These are phyloP conservation scores for Synanceia verrucosa DNA, from an alignment of 2,797 vertebrate species.

Conservation along the genomic window DNA sequence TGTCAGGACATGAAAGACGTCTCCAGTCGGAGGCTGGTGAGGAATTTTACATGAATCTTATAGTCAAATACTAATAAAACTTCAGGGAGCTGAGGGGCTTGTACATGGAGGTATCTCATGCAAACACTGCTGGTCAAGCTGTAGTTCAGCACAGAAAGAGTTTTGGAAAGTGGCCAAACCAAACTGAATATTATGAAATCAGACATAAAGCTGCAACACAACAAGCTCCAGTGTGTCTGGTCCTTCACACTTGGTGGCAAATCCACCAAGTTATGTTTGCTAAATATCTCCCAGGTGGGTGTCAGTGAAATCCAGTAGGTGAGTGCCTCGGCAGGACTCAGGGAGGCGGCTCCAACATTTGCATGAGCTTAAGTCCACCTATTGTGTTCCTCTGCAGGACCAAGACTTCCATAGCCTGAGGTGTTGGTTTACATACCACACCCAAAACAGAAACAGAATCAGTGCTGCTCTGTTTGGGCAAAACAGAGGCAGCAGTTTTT, in stretches of 20 bases:
- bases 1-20: not conserved
- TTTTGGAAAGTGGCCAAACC: constrained; percentile 7
- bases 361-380: constrained; percentile 12
- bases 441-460: not conserved
- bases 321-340: too few species aligned
- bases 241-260: not conserved
- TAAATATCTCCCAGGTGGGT: constrained; percentile 13
- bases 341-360: too few species aligned
- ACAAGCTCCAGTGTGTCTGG: not conserved
- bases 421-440: constrained; percentile 57
- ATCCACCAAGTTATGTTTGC: constrained; percentile 15
- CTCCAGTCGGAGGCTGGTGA: not conserved
- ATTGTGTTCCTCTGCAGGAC: constrained; percentile 23
- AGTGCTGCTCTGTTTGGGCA: not conserved
- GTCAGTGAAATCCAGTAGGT: too few species aligned
- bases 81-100: not conserved
- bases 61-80: not conserved
- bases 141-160: not conserved
- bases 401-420: constrained; percentile 8
- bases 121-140: not conserved
- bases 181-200: not conserved
- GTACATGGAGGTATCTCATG: not conserved
- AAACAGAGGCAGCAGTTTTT: not conserved
- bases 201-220: not conserved
- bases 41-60: constrained; percentile 7